Evolutionary conservation across 2,797 vertebrate genomes (phyloP), one percentile per base, ranked within the genome.

Genomic region (Cynopterus sphinx): DNA sequence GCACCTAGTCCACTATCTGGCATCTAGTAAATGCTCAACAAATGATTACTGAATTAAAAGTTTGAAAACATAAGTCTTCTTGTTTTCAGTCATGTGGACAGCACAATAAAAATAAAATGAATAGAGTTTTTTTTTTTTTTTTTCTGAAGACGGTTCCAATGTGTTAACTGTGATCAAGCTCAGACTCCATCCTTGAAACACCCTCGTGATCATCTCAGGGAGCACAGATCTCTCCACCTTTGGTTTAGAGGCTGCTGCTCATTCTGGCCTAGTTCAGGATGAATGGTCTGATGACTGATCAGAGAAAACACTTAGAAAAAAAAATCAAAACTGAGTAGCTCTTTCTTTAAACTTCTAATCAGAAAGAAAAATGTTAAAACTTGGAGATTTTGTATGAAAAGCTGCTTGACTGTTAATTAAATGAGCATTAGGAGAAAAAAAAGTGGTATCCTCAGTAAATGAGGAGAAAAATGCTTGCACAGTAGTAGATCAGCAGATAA

Each of bases 331-430:
- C 17, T 55, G 39, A 88, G 86, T 6, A 86, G 59, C 59, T 91
- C 77, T 88, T 59, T 91, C 74, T 96, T 91, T 77, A 90, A 91
- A 59, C 39, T 95, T 94, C 85, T 95, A 83, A 95, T 98, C 85
- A 96, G 68, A n/a, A 89, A 88, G 68, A 53, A 84, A 93, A 97
- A 93, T 43, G 63, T 92, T 96, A 83, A 96, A 96, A 46, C 82
- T 67, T 87, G 59, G 65, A 95, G 67, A 93, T 96, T 95, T 91
- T 92, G 13, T 87, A 65, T 95, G 86, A 97, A 95, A 96, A 97
- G 61, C 88, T 96, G 28, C 95, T 95, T 94, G 78, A 36, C 92
- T 97, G 57, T 94, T 96, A 97, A 96, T 97, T 97, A 97, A 75
- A 43, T 88, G 81, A 96, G 78, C 53, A 91, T 95, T 96, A 92